phyloP scores from a whole-genome alignment of 2,888 invertebrate genomes.

The Stictocephala bisonia region DNA sequence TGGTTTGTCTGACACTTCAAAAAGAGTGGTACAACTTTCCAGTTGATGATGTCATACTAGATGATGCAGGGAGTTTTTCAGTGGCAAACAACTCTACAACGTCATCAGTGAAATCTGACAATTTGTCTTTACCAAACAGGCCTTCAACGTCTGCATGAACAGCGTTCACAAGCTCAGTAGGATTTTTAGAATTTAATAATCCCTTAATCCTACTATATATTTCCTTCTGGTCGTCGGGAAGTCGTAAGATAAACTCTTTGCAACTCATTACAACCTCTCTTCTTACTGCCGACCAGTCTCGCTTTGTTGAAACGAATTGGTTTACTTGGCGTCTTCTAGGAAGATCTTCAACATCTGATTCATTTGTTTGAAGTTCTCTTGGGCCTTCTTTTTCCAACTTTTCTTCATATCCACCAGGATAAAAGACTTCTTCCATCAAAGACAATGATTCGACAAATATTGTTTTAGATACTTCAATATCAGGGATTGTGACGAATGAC shows the following conservation, averaged over 20 bases:
- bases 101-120: conserved; percentile 39
- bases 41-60: conserved; percentile 20
- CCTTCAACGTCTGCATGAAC: conserved; percentile 15
- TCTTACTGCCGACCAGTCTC: too few relatives aligned
- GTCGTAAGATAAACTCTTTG: conserved; percentile 37
- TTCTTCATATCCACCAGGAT: conserved; percentile 15
- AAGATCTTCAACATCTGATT: neutral
- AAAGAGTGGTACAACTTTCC: conserved; percentile 33
- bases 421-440: conserved; percentile 20
- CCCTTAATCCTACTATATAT: conserved; percentile 16
- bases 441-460: conserved; percentile 26
- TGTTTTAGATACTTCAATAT: conserved; percentile 42
- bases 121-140: conserved; percentile 34
- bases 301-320: too few relatives aligned
- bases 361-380: neutral
- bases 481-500: conserved; percentile 18
- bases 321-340: too few relatives aligned
- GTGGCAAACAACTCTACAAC: conserved; percentile 35
- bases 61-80: conserved; percentile 1
- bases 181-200: conserved; percentile 2
- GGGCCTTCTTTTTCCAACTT: neutral
- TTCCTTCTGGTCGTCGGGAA: conserved; percentile 10
- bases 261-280: too few relatives aligned
- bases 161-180: conserved; percentile 28
- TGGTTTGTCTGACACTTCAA: too few relatives aligned